A percentile compares a stretch with the other conserved stretches of the same genome.
Conservation (phyloP, 92 coral and sea anemone species). For the Montipora capitata region DNA sequence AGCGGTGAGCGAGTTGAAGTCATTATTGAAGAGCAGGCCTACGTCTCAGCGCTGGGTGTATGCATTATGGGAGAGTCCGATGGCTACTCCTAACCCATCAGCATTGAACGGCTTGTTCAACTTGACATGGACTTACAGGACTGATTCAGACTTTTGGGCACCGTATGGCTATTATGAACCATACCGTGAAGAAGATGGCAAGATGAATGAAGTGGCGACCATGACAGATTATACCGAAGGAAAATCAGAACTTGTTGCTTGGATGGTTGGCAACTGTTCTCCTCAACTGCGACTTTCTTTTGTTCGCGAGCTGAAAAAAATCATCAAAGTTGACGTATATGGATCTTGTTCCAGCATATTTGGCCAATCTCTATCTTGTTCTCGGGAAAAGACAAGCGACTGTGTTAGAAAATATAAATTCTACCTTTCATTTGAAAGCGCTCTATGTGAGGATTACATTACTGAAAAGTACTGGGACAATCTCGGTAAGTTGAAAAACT, state of each 20-base stretch:
- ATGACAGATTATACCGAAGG: neutral
- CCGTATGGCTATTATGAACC: neutral
- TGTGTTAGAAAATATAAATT: constrained; percentile 40
- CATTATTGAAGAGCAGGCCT: neutral
- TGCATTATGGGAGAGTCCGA: neutral
- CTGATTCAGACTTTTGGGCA: neutral
- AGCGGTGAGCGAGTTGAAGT: neutral
- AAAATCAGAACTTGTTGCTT: neutral
- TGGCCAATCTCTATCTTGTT: neutral
- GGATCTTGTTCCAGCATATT: neutral
- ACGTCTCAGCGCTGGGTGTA: neutral
- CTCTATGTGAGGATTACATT: constrained; percentile 60
- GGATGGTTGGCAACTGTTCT: constrained; percentile 1
- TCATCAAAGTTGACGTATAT: constrained; percentile 16
- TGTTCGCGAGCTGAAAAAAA: constrained; percentile 6
- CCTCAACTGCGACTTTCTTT: neutral
- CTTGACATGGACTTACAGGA: neutral
- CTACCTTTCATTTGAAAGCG: constrained; percentile 67
- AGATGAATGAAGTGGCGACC: neutral
- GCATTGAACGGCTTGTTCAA: neutral
- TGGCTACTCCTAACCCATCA: neutral
- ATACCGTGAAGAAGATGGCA: too few species aligned
- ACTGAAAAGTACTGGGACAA: constrained; percentile 75
- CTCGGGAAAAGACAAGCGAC: neutral
- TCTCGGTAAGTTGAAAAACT: neutral